Conservation (phyloP, 2,888 invertebrate genomes). For the Meloe dianella region DNA sequence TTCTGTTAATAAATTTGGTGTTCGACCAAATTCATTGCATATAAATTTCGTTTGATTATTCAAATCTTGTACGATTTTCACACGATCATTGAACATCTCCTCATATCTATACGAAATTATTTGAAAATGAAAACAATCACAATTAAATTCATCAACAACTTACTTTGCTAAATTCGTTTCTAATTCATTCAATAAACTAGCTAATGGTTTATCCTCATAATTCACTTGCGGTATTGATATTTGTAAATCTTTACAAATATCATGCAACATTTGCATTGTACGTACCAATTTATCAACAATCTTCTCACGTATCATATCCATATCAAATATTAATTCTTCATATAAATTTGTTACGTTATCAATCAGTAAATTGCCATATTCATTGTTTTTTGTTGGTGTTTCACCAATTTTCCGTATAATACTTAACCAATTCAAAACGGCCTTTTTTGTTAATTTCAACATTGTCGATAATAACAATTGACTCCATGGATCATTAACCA, state of each 20-base stretch:
- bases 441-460: background rate
- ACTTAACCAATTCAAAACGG: background rate
- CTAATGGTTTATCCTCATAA: slow-evolving; percentile 40
- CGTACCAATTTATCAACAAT: slow-evolving; percentile 64
- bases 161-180: slow-evolving; percentile 41
- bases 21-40: background rate
- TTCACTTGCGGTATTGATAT: slow-evolving; percentile 43
- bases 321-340: slow-evolving; percentile 58
- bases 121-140: too few species aligned
- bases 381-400: background rate
- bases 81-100: background rate
- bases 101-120: background rate
- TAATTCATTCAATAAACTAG: slow-evolving; percentile 39
- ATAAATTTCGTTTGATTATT: background rate
- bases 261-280: slow-evolving; percentile 39
- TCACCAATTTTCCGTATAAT: background rate
- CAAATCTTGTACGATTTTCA: background rate
- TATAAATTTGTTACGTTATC: background rate
- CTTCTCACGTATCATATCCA: slow-evolving; percentile 62
- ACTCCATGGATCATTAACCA: background rate
- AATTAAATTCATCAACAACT: background rate
- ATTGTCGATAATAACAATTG: background rate
- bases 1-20: background rate
- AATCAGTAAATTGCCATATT: background rate
- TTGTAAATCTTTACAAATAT: slow-evolving; percentile 40